Evolutionary conservation across 2,888 invertebrate genomes (phyloP), one percentile per base, ranked within the genome.

Genomic region (Tinea trinotella): DNA sequence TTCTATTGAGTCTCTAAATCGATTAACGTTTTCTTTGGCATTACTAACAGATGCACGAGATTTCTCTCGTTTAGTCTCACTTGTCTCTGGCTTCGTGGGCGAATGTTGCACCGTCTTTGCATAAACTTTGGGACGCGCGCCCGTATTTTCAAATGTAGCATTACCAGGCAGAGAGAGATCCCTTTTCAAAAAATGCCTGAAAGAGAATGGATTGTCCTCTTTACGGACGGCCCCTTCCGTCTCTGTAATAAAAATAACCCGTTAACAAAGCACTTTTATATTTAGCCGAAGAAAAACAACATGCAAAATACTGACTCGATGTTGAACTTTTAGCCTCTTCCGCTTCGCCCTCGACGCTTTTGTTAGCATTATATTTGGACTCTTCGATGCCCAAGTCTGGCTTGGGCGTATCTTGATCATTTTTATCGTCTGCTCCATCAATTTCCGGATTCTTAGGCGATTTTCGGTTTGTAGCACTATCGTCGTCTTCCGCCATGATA

Each of bases 121-220:
- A 63, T 86, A 86, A 58, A 93, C 90, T 81, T 94, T 95, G 3
- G 94, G 94, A 61, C 93, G 87, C 19, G 94, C 93, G 36, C 94
- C 94, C 56, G 92, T 91, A 64, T 85, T 88, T 65, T 90, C 89
- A 68, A 90, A 91, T 58, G 88, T 90, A 20, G 84, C 84, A 58
- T 85, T 81, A 60, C 85, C 84, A 57, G 86, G 86, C 61, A 86
- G 65, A 59, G 84, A 87, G 46, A 84, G 67, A 63, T 92, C 91
- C 62, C 91, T 89, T 67, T 91, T 91, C 61, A 95, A 75, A 71
- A 95, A 95, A 71, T 94, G 94, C 70, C 94, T 93, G 65, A 95
- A 94, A 55, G 95, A 95, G 75, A 95, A 93, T 2, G 93, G 91
- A 75, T 93, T 93, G 61, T 93, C 93, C 66, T 93, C 93, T 61